Evolutionary conservation across 1,140 invertebrate species (phyloP).

Genomic region (Euglossa dilemma): DNA sequence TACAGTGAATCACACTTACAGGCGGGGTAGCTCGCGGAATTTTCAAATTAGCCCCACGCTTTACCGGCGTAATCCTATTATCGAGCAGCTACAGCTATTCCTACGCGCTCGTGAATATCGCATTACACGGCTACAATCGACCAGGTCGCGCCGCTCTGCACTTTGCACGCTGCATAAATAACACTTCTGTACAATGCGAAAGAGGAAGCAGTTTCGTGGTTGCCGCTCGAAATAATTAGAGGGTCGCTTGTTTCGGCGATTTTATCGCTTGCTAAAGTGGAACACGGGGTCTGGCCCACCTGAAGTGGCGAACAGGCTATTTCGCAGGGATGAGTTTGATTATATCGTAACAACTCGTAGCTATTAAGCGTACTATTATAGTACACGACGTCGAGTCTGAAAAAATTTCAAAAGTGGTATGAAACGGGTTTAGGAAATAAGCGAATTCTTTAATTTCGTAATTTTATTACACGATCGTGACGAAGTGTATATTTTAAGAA

Average conservation of each 20-base stretch:
- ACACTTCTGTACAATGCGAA: not conserved
- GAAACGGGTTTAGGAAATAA: no score
- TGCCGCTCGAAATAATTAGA: not conserved
- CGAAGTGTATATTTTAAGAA: no score
- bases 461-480: no score
- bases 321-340: not conserved
- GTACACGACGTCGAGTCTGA: no score
- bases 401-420: no score
- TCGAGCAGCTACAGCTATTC: slow-evolving; percentile 4
- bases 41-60: slow-evolving; percentile 46
- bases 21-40: not conserved
- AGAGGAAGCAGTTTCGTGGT: not conserved
- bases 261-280: not conserved
- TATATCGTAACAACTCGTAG: not conserved
- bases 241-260: not conserved
- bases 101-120: not conserved
- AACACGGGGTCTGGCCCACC: not conserved
- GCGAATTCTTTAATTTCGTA: no score
- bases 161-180: slow-evolving; percentile 8
- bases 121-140: not conserved
- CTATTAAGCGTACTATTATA: no score
- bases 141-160: not conserved
- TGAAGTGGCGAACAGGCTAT: not conserved
- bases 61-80: slow-evolving; percentile 55
- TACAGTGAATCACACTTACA: slow-evolving; percentile 37